Evolutionary conservation across 1,140 invertebrate species (phyloP).

Genomic region (Bradynema listronoti): DNA sequence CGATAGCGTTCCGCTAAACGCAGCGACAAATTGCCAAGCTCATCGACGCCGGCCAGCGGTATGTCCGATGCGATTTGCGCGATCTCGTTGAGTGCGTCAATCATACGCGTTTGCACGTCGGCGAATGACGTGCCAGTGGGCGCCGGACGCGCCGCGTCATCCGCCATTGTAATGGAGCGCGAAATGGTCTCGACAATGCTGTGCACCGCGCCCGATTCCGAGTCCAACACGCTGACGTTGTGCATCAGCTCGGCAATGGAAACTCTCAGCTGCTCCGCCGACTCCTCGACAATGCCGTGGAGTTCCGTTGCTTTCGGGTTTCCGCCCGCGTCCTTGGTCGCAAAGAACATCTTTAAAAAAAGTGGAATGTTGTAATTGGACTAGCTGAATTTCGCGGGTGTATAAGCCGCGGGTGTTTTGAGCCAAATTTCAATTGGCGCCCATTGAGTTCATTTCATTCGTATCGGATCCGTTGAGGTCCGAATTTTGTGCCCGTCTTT

Average conservation of each 20-base stretch:
- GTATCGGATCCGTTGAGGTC: too few species aligned
- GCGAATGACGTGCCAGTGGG: conserved; percentile 66
- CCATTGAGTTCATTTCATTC: too few species aligned
- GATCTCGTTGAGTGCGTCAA: conserved; percentile 83
- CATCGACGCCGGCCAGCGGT: conserved; percentile 58
- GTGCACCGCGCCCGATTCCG: conserved; percentile 42
- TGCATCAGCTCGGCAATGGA: conserved; percentile 72
- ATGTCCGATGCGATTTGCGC: conserved; percentile 85
- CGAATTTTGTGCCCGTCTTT: too few species aligned
- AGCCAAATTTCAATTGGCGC: too few species aligned
- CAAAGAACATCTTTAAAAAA: conserved; percentile 70
- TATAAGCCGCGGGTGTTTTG: too few species aligned
- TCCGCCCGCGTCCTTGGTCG: conserved; percentile 80
- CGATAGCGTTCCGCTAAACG: conserved; percentile 79
- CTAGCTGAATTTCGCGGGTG: too few species aligned
- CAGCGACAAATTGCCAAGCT: conserved; percentile 36
- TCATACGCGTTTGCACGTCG: conserved; percentile 94
- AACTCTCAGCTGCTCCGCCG: conserved; percentile 64
- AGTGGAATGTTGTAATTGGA: too few species aligned
- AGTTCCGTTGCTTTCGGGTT: conserved; percentile 68
- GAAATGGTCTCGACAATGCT: conserved; percentile 83
- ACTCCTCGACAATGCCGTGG: conserved; percentile 44
- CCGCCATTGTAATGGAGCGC: conserved; percentile 73
- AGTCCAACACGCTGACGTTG: conserved; percentile 62
- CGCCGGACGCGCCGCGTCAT: conserved; percentile 62